Evolutionary conservation across 2,797 vertebrate genomes (phyloP).

Genomic region (Dendrocincla fuliginosa): DNA sequence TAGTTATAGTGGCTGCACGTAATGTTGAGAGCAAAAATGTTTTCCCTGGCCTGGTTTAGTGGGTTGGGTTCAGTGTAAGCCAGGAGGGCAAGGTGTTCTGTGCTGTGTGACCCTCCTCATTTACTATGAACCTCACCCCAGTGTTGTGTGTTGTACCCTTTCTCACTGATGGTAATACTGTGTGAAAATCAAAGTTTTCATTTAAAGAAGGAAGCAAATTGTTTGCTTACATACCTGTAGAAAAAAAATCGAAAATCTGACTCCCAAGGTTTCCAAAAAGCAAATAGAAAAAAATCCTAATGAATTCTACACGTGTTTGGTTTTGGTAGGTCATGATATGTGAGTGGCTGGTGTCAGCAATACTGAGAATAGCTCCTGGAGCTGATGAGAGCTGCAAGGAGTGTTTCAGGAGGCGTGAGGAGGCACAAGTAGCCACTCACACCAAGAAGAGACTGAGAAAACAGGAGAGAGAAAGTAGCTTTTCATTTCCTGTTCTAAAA

Average conservation of each 20-base stretch:
- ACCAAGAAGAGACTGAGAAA: neutral
- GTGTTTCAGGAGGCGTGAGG: neutral
- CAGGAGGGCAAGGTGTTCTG: neutral
- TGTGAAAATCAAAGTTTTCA: neutral
- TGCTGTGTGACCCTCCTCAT: neutral
- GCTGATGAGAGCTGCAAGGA: neutral
- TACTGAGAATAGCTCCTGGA: neutral
- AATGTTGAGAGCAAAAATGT: neutral
- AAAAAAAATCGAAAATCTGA: neutral
- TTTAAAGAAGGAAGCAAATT: neutral
- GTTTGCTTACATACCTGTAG: neutral
- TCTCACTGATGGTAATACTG: neutral
- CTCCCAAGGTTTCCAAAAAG: neutral
- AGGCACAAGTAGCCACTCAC: rapidly evolving
- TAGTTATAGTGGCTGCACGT: neutral
- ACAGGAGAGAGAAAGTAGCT: neutral
- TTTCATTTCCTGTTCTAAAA: neutral
- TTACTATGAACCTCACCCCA: neutral
- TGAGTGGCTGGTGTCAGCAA: neutral
- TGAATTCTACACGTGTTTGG: neutral
- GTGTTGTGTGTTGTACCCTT: neutral
- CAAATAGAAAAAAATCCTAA: neutral
- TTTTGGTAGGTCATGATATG: neutral
- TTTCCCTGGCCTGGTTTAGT: neutral
- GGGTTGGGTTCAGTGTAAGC: neutral